phyloP scores from a whole-genome alignment of 2,797 vertebrate species.

The Callimico goeldii region DNA sequence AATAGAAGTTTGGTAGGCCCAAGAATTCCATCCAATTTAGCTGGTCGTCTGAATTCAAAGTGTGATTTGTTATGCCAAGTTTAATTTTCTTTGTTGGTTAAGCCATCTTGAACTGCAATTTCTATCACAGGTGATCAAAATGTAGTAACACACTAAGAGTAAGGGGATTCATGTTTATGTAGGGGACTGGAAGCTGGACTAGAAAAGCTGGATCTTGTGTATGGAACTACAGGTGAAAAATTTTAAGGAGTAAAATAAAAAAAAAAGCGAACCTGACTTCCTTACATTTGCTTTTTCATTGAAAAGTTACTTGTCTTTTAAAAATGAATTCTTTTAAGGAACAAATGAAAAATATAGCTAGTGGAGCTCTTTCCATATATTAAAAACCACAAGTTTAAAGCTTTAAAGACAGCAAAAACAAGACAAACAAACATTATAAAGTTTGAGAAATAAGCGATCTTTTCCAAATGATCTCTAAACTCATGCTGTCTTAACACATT shows the following conservation, averaged over 20 bases:
- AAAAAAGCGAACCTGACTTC: neutral
- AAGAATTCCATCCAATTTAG: neutral
- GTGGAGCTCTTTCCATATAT: neutral
- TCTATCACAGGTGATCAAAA: neutral
- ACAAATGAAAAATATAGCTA: neutral
- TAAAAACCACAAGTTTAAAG: neutral
- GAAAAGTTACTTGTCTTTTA: neutral
- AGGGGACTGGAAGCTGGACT: neutral
- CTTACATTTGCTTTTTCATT: neutral
- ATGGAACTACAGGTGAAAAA: neutral
- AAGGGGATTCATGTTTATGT: neutral
- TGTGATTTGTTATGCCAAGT: neutral
- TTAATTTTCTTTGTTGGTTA: neutral
- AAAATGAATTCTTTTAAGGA: neutral
- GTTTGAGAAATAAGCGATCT: neutral
- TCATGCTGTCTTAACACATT: neutral
- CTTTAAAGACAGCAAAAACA: neutral
- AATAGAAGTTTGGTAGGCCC: neutral
- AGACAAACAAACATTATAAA: neutral
- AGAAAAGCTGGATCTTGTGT: neutral
- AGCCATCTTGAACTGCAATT: neutral
- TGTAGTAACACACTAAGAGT: neutral
- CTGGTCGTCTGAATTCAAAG: neutral
- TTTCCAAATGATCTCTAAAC: neutral
- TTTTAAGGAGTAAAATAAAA: neutral